These are phyloP conservation scores for Steinernema hermaphroditum DNA, from an alignment of 2,888 invertebrate species.

Conservation along the genomic window DNA sequence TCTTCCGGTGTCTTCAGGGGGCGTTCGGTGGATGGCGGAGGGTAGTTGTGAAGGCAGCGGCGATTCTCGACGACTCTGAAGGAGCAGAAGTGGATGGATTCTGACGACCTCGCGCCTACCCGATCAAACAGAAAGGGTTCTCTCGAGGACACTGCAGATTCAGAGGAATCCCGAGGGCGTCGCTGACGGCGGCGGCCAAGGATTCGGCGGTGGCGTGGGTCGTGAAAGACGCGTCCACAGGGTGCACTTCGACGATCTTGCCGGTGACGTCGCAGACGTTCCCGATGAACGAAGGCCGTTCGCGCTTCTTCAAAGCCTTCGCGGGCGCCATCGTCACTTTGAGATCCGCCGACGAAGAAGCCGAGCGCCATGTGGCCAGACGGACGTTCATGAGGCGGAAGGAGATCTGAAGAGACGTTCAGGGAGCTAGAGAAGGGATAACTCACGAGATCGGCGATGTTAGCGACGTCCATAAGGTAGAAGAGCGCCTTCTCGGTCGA, in stretches of 20 bases:
- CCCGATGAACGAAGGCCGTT: not conserved
- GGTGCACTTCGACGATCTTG: not conserved
- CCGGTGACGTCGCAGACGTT: slow-evolving; percentile 2
- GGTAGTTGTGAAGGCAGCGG: slow-evolving; percentile 13
- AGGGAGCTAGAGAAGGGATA: not conserved
- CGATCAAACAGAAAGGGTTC: slow-evolving; percentile 18
- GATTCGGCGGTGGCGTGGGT: not conserved
- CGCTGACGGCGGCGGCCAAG: not conserved
- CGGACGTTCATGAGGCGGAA: slow-evolving; percentile 8
- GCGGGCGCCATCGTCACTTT: slow-evolving; percentile 12
- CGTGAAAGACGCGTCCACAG: slow-evolving; percentile 2
- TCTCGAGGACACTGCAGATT: not conserved
- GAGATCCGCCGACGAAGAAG: not conserved
- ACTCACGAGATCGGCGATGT: slow-evolving; percentile 17
- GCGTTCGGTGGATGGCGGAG: not conserved
- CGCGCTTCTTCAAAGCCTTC: slow-evolving; percentile 16
- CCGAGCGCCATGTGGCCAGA: not conserved
- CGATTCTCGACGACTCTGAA: slow-evolving; percentile 18
- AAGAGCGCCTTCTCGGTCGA: not conserved
- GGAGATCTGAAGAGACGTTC: not conserved
- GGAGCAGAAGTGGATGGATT: not conserved
- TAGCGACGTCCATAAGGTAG: not conserved
- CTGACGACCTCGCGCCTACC: no score
- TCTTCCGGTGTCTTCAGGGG: not conserved
- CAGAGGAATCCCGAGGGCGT: slow-evolving; percentile 2